These are phyloP conservation scores for Hyles vespertilio DNA, from an alignment of 1,140 invertebrate genomes.

Conservation along the genomic window DNA sequence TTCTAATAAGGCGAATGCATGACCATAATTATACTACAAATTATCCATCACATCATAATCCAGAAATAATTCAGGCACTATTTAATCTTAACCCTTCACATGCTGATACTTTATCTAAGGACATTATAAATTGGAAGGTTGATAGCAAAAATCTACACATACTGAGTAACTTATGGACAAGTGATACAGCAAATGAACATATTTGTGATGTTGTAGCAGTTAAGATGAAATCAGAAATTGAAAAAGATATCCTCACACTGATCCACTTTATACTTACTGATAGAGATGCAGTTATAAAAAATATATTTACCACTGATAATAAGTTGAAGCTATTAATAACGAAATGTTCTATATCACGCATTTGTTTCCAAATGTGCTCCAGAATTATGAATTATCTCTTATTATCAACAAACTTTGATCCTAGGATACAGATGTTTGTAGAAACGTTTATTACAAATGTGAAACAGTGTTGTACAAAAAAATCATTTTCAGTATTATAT, in stretches of 20 bases:
- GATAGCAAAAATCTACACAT: constrained; percentile 28
- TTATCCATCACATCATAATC: constrained; percentile 28
- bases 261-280: constrained; percentile 27
- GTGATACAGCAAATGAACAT: constrained; percentile 12
- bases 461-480: constrained; percentile 24
- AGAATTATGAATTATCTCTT: constrained; percentile 49
- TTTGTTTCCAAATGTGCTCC: constrained; percentile 55
- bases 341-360: constrained; percentile 33
- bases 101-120: constrained; percentile 27
- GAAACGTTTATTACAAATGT: constrained; percentile 36
- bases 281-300: constrained; percentile 23
- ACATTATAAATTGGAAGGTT: constrained; percentile 45
- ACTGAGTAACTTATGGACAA: constrained; percentile 27
- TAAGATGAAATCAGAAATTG: constrained; percentile 52
- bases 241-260: constrained; percentile 41
- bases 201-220: constrained; percentile 38
- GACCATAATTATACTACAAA: constrained; percentile 24
- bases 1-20: constrained; percentile 41
- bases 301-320: constrained; percentile 22
- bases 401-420: constrained; percentile 44
- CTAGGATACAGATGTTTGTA: constrained; percentile 37
- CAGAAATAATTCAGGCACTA: constrained; percentile 53
- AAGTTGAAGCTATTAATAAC: constrained; percentile 30
- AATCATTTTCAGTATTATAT: constrained; percentile 39
- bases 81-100: constrained; percentile 43